These are phyloP conservation scores for Heterochromis multidens DNA, from an alignment of 2,113 vertebrate genomes.

Conservation along the genomic window DNA sequence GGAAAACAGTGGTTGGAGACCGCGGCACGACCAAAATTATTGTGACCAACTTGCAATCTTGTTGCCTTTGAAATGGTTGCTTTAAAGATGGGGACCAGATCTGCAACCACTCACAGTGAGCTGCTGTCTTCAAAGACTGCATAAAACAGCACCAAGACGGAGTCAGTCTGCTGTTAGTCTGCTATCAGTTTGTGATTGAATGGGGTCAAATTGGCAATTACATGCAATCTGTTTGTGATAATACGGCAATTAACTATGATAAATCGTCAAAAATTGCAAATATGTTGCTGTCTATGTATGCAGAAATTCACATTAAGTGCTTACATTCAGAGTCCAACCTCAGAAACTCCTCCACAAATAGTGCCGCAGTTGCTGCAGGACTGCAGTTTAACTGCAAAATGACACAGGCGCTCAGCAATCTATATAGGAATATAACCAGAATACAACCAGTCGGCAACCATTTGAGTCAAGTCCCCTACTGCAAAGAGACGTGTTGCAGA, in stretches of 20 bases:
- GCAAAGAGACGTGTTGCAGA: neutral
- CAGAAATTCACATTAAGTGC: neutral
- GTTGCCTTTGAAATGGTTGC: neutral
- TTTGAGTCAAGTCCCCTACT: neutral
- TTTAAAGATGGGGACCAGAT: neutral
- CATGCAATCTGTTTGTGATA: neutral
- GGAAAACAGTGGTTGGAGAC: no score
- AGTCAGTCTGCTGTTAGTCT: no score
- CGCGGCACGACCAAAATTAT: neutral
- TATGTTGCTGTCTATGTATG: neutral
- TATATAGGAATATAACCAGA: neutral
- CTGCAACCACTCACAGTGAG: neutral
- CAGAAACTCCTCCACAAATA: neutral
- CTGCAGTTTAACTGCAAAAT: neutral
- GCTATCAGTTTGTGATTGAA: neutral
- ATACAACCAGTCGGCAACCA: neutral
- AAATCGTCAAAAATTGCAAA: neutral
- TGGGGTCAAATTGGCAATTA: neutral
- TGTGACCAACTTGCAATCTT: neutral
- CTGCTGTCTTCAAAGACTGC: neutral
- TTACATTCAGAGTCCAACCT: neutral
- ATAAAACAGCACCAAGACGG: neutral
- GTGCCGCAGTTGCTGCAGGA: neutral
- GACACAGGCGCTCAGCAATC: neutral
- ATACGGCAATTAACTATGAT: accelerated